phyloP scores from a whole-genome alignment of 2,797 vertebrate species.

The Periophthalmus magnuspinnatus region DNA sequence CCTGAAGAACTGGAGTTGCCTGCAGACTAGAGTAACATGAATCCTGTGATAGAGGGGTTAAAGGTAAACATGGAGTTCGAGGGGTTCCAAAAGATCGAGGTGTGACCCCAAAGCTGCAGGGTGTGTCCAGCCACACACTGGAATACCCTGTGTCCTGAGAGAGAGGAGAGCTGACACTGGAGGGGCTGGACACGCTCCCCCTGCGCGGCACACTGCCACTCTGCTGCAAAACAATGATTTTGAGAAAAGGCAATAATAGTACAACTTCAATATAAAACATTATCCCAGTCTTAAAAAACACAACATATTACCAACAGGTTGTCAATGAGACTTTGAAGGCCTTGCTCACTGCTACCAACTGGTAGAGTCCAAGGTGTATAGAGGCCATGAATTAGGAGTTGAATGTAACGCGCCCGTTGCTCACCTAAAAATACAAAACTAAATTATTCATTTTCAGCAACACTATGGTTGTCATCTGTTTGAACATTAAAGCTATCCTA shows the following conservation, averaged over 20 bases:
- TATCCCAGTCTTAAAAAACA: background rate
- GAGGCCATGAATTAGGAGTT: conserved; percentile 87
- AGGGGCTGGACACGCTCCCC: conserved; percentile 76
- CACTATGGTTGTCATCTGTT: background rate
- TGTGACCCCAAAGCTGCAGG: conserved; percentile 90
- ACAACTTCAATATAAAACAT: background rate
- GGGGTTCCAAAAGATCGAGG: conserved; percentile 90
- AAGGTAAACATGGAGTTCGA: conserved; percentile 83
- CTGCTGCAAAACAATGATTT: conserved; percentile 60
- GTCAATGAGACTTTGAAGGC: conserved; percentile 76
- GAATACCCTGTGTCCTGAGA: conserved; percentile 98
- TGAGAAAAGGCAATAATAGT: background rate
- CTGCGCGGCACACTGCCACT: conserved; percentile 72
- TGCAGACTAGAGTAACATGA: conserved; percentile 88
- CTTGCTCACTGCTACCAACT: conserved; percentile 76
- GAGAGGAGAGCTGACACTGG: conserved; percentile 87
- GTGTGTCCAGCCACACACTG: conserved; percentile 94
- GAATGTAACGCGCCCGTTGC: conserved; percentile 88
- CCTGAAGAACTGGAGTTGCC: conserved; percentile 76
- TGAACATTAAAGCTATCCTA: conserved; percentile 50
- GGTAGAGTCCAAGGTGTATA: conserved; percentile 93
- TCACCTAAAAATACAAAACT: conserved; percentile 78
- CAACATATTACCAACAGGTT: conserved; percentile 78
- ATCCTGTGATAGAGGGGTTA: conserved; percentile 90
- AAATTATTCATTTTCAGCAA: background rate